These are phyloP conservation scores for Periophthalmus modestus DNA, from an alignment of 2,113 vertebrate species.

Conservation along the genomic window DNA sequence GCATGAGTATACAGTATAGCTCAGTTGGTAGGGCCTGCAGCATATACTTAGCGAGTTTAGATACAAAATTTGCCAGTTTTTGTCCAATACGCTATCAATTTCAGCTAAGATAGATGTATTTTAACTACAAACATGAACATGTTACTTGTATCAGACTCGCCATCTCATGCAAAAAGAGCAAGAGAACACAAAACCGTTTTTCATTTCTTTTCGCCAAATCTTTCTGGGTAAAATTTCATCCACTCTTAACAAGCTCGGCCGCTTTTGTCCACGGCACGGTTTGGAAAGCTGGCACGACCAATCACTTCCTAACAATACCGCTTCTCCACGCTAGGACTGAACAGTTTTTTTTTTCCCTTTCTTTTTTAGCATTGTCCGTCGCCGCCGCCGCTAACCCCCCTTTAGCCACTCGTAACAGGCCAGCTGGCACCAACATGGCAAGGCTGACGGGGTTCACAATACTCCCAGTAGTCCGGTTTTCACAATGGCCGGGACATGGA, in stretches of 20 bases:
- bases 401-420: conserved; percentile 53
- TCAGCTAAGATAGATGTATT: background rate
- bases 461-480: conserved; percentile 64
- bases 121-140: background rate
- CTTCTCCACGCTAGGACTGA: conserved; percentile 63
- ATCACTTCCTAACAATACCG: conserved; percentile 57
- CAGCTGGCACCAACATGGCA: conserved; percentile 78
- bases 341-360: conserved; percentile 49
- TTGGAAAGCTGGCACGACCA: conserved; percentile 57
- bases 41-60: background rate
- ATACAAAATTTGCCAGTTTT: background rate
- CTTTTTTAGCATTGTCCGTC: conserved; percentile 64
- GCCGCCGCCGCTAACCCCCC: conserved; percentile 5
- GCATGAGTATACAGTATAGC: too few species aligned
- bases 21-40: too few species aligned
- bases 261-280: conserved; percentile 40
- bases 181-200: background rate
- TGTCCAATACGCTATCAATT: background rate
- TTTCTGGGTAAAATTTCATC: conserved; percentile 18
- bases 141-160: background rate
- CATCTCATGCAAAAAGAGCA: background rate
- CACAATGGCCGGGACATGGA: conserved; percentile 70
- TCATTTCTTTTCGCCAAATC: background rate
- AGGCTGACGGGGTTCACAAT: conserved; percentile 75
- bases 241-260: conserved; percentile 41